Percentiles rank a stretch among this genome's conserved stretches.
Evolutionary conservation across 1,140 invertebrate genomes (phyloP).

Genomic region (Agrilus planipennis): DNA sequence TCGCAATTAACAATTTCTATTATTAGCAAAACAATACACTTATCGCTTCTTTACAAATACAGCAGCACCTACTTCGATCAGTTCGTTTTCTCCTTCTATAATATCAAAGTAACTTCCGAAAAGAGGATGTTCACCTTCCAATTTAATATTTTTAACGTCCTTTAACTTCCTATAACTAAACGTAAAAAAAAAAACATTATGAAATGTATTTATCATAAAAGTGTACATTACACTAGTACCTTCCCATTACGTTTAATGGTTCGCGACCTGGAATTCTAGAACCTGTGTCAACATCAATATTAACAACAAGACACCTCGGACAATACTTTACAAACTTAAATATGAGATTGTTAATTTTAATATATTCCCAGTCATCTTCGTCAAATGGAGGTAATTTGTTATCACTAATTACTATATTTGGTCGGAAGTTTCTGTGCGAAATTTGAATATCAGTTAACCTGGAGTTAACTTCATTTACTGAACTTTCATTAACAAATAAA

Average conservation of each 20-base stretch:
- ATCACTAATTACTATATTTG: background rate
- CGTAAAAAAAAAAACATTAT: no score
- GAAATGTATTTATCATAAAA: no score
- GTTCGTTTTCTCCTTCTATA: no score
- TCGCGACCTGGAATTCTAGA: constrained; percentile 38
- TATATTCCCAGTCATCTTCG: background rate
- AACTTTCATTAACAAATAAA: background rate
- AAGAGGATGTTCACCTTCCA: background rate
- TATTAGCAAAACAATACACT: no score
- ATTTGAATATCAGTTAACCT: background rate
- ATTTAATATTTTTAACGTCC: background rate
- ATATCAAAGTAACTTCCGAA: no score
- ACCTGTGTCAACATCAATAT: constrained; percentile 43
- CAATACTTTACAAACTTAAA: constrained; percentile 54
- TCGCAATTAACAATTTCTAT: no score
- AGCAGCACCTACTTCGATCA: no score
- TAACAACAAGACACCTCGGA: constrained; percentile 45
- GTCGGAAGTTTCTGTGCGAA: background rate
- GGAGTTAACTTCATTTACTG: background rate
- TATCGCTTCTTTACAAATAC: no score
- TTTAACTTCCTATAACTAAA: background rate
- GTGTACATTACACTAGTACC: constrained; percentile 19
- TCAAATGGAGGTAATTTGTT: constrained; percentile 15
- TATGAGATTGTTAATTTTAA: background rate
- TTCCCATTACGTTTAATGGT: constrained; percentile 43